Conservation (phyloP, 2,113 vertebrate genomes). For the Dasyurus viverrinus region DNA sequence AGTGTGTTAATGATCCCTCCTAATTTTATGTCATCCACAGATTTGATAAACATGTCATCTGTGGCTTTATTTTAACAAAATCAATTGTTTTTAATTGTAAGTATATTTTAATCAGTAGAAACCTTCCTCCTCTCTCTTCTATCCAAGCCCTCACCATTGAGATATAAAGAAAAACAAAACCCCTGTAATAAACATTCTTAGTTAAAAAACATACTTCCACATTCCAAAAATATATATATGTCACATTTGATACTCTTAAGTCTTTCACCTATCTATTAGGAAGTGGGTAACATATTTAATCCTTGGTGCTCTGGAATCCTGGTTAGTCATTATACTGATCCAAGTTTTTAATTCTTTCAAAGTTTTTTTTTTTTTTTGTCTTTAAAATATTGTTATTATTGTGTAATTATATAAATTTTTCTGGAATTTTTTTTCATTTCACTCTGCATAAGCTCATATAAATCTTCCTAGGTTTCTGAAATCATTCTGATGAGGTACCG, state of each 20-base stretch:
- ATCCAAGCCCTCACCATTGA: background rate
- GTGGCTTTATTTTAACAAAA: background rate
- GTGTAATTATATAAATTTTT: background rate
- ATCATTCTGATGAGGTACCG: too few species aligned
- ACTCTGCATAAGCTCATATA: background rate
- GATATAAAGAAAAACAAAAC: background rate
- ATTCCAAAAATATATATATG: background rate
- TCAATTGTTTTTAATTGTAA: background rate
- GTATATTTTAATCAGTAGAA: background rate
- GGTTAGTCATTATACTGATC: background rate
- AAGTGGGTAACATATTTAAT: background rate
- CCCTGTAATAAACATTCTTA: background rate
- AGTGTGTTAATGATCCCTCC: background rate
- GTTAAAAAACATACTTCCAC: background rate
- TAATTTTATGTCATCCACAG: background rate
- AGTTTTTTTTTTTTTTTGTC: background rate
- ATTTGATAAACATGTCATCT: background rate
- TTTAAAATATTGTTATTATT: background rate
- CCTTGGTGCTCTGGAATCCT: background rate
- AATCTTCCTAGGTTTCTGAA: background rate
- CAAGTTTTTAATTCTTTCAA: background rate
- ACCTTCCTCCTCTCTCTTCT: background rate
- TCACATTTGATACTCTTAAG: background rate
- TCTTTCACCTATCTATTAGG: background rate
- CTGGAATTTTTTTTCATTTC: background rate